phyloP scores from a whole-genome alignment of 2,113 vertebrate species.

The Cinclus cinclus region DNA sequence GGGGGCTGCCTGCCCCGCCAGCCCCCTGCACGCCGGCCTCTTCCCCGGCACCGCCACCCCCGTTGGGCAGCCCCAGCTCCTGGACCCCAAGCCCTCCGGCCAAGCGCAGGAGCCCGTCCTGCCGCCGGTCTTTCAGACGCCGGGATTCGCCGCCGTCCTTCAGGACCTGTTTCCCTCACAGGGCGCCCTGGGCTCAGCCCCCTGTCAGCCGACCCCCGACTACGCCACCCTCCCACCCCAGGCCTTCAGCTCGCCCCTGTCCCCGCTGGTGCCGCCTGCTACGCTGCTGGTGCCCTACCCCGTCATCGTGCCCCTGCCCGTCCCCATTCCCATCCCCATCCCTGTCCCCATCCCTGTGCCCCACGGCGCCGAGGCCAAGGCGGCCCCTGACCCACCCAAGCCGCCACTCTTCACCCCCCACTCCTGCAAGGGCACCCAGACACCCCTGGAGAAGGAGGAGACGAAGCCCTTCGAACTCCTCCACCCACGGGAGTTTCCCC shows the following conservation, averaged over 20 bases:
- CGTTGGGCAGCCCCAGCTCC: conserved; percentile 78
- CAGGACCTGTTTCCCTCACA: conserved; percentile 92
- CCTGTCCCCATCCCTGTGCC: conserved; percentile 87
- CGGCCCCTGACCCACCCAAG: conserved; percentile 75
- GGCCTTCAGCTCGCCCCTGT: conserved; percentile 85
- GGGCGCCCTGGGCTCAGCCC: conserved; percentile 71
- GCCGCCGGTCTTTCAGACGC: conserved; percentile 87
- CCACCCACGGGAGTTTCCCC: conserved; percentile 70
- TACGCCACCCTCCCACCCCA: conserved; percentile 77
- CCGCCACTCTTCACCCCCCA: conserved; percentile 63
- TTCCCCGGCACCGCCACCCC: conserved; percentile 78
- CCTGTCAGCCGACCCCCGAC: conserved; percentile 82
- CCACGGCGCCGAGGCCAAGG: conserved; percentile 82
- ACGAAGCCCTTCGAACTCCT: conserved; percentile 72
- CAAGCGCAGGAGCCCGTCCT: conserved; percentile 82
- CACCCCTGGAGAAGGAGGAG: conserved; percentile 78
- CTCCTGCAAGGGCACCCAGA: conserved; percentile 88
- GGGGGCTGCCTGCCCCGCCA: conserved; percentile 71
- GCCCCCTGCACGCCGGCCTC: conserved; percentile 80
- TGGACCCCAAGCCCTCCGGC: conserved; percentile 85
- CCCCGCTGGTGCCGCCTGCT: conserved; percentile 90
- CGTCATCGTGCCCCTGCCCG: conserved; percentile 90
- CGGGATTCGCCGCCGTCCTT: conserved; percentile 87
- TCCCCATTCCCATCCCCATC: conserved; percentile 92
- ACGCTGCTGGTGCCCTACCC: conserved; percentile 94